These are phyloP conservation scores for Oedothorax gibbosus DNA, from an alignment of 1,140 invertebrate genomes.

Conservation along the genomic window DNA sequence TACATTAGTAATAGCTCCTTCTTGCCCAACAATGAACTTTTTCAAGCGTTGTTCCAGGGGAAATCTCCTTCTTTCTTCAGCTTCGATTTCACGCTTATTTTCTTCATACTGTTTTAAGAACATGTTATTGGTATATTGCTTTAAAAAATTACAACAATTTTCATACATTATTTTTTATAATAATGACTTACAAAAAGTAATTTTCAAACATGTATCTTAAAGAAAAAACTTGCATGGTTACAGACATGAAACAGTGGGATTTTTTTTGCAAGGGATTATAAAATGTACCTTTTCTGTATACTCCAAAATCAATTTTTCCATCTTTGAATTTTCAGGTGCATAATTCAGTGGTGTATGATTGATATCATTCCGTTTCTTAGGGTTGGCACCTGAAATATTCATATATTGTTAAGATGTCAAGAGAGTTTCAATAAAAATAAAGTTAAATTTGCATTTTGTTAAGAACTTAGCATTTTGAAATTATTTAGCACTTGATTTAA, in stretches of 20 bases:
- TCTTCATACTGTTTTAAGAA: constrained; percentile 70
- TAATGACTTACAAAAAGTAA: too few species aligned
- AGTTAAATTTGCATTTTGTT: too few species aligned
- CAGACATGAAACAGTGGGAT: too few species aligned
- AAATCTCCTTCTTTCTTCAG: constrained; percentile 86
- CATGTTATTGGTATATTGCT: neutral
- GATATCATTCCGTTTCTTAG: constrained; percentile 77
- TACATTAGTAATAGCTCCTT: constrained; percentile 86
- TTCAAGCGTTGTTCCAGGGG: constrained; percentile 89
- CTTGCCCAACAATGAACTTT: constrained; percentile 89
- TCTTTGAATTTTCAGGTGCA: constrained; percentile 72
- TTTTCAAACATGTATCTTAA: too few species aligned
- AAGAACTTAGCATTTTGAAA: too few species aligned
- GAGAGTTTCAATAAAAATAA: too few species aligned
- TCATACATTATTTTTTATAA: too few species aligned
- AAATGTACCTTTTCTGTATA: constrained; percentile 67
- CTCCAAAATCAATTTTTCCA: constrained; percentile 71
- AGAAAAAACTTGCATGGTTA: too few species aligned
- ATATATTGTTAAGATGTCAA: neutral
- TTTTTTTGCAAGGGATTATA: too few species aligned
- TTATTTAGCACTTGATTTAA: too few species aligned
- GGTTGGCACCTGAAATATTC: constrained; percentile 70
- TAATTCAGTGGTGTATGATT: constrained; percentile 85
- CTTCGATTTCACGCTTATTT: constrained; percentile 73
- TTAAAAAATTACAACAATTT: too few species aligned